Percentiles rank a stretch among this genome's conserved stretches.
Conservation (phyloP, 1,140 invertebrate species). For the Leptinotarsa defecta region DNA sequence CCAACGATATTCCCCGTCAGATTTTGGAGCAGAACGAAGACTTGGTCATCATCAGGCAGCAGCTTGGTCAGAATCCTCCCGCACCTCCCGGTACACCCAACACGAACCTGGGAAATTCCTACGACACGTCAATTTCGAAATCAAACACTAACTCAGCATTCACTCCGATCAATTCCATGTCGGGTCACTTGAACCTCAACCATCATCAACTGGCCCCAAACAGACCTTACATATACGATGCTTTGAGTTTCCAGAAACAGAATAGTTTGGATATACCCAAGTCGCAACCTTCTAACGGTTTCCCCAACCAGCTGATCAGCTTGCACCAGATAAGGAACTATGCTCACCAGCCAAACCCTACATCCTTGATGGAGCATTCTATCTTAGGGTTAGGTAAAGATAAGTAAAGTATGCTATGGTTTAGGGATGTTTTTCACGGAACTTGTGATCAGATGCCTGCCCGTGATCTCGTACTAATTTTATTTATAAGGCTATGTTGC, state of each 20-base stretch:
- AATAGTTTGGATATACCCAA: slow-evolving; percentile 57
- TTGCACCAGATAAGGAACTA: slow-evolving; percentile 96
- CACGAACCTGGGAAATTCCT: slow-evolving; percentile 52
- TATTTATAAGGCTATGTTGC: slow-evolving; percentile 13
- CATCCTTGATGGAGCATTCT: slow-evolving; percentile 63
- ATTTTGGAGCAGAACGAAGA: slow-evolving; percentile 62
- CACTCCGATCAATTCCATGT: slow-evolving; percentile 84
- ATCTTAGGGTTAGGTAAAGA: slow-evolving; percentile 62
- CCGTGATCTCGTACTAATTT: slow-evolving; percentile 29
- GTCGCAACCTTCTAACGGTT: slow-evolving; percentile 67
- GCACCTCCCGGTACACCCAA: slow-evolving; percentile 52
- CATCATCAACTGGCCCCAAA: slow-evolving; percentile 75
- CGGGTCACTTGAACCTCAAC: slow-evolving; percentile 72
- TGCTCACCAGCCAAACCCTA: slow-evolving; percentile 82
- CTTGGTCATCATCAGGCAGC: slow-evolving; percentile 59
- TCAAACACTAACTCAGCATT: slow-evolving; percentile 81
- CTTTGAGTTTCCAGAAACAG: slow-evolving; percentile 79
- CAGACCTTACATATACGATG: slow-evolving; percentile 90
- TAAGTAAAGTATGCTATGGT: slow-evolving; percentile 51
- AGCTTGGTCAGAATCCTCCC: slow-evolving; percentile 55
- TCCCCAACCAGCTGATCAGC: slow-evolving; percentile 93
- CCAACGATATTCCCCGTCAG: slow-evolving; percentile 62
- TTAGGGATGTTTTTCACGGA: slow-evolving; percentile 10
- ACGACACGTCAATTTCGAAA: slow-evolving; percentile 58
- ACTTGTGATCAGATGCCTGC: slow-evolving; percentile 5